Percentiles rank a stretch among this genome's conserved stretches.
Conservation (phyloP, 2,797 vertebrate species). For the Sphenodon punctatus region DNA sequence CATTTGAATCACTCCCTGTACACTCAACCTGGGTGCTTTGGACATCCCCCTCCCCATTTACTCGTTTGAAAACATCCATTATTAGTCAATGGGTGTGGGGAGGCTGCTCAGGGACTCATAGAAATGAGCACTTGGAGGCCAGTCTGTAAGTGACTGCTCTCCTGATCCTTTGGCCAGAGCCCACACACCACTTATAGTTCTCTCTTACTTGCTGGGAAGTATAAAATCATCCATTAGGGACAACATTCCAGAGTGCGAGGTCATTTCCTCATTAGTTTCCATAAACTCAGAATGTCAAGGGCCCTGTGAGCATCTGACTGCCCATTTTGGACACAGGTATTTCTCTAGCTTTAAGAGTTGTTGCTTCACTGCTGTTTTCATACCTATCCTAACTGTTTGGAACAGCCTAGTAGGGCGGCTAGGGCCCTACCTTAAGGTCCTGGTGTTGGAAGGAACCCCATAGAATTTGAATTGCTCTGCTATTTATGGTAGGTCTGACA, state of each 20-base stretch:
- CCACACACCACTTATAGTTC: neutral
- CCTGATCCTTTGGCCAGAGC: neutral
- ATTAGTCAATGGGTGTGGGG: too few species aligned
- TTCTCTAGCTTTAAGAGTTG: neutral
- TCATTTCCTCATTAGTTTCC: neutral
- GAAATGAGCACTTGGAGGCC: neutral
- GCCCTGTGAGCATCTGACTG: neutral
- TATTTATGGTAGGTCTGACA: constrained; percentile 20
- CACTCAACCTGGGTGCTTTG: too few species aligned
- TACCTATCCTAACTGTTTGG: neutral
- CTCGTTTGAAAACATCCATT: too few species aligned
- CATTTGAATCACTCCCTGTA: too few species aligned
- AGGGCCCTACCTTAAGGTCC: neutral
- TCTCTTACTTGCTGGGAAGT: neutral
- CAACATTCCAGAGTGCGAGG: neutral
- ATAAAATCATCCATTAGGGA: neutral
- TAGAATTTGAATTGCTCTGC: neutral
- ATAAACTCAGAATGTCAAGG: constrained; percentile 4
- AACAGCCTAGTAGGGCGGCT: neutral
- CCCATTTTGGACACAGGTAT: neutral
- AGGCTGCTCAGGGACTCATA: neutral
- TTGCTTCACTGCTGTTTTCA: too few species aligned
- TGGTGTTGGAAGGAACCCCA: neutral
- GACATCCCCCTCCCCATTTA: too few species aligned
- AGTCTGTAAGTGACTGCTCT: too few species aligned